A percentile compares a stretch with the other conserved stretches of the same genome.
Conservation (phyloP, 2,797 vertebrate genomes). For the Microcaecilia unicolor region DNA sequence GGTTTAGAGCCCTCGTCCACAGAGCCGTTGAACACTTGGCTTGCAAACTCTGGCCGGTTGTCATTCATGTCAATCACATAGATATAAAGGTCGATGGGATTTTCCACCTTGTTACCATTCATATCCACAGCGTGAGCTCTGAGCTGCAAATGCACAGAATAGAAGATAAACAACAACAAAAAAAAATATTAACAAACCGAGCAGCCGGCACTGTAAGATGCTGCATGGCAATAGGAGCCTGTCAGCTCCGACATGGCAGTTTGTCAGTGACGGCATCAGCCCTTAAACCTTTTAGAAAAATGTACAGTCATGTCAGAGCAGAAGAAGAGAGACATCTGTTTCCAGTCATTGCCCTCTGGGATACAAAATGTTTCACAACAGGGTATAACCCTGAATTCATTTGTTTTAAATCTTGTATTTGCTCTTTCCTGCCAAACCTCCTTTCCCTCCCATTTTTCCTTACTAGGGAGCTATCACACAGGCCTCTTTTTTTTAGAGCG, state of each 20-base stretch:
- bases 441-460: too few relatives aligned
- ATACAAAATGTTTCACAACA: slow-evolving; percentile 2
- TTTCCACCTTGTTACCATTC: slow-evolving; percentile 94
- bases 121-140: slow-evolving; percentile 89
- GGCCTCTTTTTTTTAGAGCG: too few relatives aligned
- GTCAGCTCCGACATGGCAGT: too few relatives aligned
- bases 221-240: background rate
- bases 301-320: slow-evolving; percentile 2
- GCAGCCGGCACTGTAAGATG: rapidly evolving
- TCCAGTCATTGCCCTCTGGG: background rate
- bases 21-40: slow-evolving; percentile 88
- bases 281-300: slow-evolving; percentile 12
- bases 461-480: too few relatives aligned
- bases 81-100: slow-evolving; percentile 92
- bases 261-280: slow-evolving; percentile 5
- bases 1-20: slow-evolving; percentile 90
- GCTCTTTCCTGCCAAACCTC: too few relatives aligned
- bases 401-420: too few relatives aligned
- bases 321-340: background rate
- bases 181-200: background rate
- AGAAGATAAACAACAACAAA: slow-evolving; percentile 11
- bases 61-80: slow-evolving; percentile 94
- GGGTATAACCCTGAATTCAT: slow-evolving; percentile 2
- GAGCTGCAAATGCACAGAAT: slow-evolving; percentile 57
- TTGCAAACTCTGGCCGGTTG: slow-evolving; percentile 85